phyloP scores from a whole-genome alignment of 2,797 vertebrate genomes.

The Todus mexicanus region DNA sequence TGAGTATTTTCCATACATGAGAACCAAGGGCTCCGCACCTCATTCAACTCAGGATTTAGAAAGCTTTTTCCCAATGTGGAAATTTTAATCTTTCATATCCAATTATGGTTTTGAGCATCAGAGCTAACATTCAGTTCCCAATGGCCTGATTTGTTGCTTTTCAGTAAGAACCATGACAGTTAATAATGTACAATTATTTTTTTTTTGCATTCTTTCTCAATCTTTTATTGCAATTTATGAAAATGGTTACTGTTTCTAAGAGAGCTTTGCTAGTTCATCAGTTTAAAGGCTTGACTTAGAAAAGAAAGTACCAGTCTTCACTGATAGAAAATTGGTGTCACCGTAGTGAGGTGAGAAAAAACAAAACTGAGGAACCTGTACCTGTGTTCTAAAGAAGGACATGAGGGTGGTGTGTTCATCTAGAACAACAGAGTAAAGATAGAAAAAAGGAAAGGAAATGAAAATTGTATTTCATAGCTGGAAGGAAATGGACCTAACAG shows the following conservation, averaged over 20 bases:
- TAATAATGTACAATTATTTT: not conserved
- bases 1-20: not conserved
- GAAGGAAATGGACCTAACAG: not conserved
- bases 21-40: not conserved
- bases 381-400: not conserved
- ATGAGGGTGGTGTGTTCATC: not conserved
- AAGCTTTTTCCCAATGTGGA: not conserved
- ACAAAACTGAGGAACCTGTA: not conserved
- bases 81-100: not conserved
- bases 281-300: not conserved
- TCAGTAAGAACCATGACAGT: not conserved
- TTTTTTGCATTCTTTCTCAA: not conserved
- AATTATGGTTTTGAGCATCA: not conserved
- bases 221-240: not conserved
- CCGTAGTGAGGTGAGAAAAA: not conserved
- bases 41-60: not conserved
- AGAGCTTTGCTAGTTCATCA: not conserved
- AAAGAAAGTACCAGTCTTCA: not conserved
- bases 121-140: not conserved
- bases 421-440: not conserved
- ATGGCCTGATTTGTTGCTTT: not conserved
- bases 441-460: not conserved
- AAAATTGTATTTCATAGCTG: not conserved
- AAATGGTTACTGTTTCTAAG: not conserved
- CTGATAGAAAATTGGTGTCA: not conserved